Evolutionary conservation across 1,140 invertebrate species (phyloP), one percentile per base, ranked within the genome.

Genomic region (Nephotettix cincticeps): DNA sequence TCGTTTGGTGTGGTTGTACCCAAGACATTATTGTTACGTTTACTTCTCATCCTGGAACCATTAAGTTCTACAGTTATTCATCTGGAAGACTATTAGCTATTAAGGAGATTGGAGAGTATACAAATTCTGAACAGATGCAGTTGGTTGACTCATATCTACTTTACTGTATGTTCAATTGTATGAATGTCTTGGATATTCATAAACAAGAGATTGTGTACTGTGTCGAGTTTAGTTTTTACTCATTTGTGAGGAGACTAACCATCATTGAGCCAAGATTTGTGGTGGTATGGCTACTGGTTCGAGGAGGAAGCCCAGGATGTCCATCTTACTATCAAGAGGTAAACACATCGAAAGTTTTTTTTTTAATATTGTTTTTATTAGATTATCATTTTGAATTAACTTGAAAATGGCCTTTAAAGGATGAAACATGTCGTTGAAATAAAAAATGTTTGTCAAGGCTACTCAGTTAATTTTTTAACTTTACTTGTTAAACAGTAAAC

Each of bases 71-170:
- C 27, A n/a, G 27, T 29, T 61, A 27, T 61, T 4, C 23, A 27
- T 25, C 25, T 4, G 56, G 56, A 2, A 61, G 28, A 25, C 23
- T 61, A 6, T n/a, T 61, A 27, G 13, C 21, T 2, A n/a, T 29
- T 21, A 61, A 61, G 28, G 56, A 61, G 25, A 61, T 61, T 14
- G 56, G 56, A 14, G 21, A 27, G n/a, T 61, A 61, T 27, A 29
- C 56, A 61, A 61, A 61, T 25, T 61, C 56, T 27, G 56, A 61
- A n/a, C 56, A 61, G 56, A 61, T 61, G 56, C 56, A 61, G 25
- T 28, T 61, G 56, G 25, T 61, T 4, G 56, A 27, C 9, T 27
- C 56, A 1, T 61, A 61, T n/a, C n/a, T 61, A 9, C 56, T 61
- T 6, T 61, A 61, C n/a, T 61, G 56, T 61, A 61, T 61, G 56